Percentiles rank a stretch among this genome's conserved stretches.
Conservation (phyloP, 2,888 invertebrate genomes). For the Sphaeridia pumilis region DNA sequence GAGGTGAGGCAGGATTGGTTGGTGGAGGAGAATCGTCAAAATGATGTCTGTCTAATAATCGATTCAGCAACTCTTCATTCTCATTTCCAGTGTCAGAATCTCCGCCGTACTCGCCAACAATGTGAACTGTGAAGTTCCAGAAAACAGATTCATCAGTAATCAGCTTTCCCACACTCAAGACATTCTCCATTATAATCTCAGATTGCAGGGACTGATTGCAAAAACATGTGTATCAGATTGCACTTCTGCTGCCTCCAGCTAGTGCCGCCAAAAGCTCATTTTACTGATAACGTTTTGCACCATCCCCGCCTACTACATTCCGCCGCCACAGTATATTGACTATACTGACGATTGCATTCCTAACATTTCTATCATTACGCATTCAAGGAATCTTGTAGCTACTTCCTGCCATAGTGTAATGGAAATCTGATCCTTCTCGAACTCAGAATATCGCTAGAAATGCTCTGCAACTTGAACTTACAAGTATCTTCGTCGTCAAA, state of each 20-base stretch:
- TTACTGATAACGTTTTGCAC: too few species aligned
- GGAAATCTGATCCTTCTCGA: not conserved
- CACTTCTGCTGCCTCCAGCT: too few species aligned
- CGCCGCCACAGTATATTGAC: not conserved
- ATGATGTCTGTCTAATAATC: constrained; percentile 21
- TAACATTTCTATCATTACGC: too few species aligned
- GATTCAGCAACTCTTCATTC: constrained; percentile 28
- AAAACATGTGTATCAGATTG: too few species aligned
- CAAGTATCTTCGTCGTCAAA: constrained; percentile 20
- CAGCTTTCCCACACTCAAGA: too few species aligned
- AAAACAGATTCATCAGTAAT: too few species aligned
- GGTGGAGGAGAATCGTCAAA: constrained; percentile 32
- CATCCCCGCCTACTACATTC: not conserved
- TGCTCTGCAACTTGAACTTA: constrained; percentile 13
- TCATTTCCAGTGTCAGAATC: constrained; percentile 14
- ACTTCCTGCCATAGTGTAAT: too few species aligned
- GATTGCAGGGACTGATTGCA: too few species aligned
- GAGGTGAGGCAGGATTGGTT: constrained; percentile 34
- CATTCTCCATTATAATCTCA: too few species aligned
- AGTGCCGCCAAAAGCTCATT: too few species aligned
- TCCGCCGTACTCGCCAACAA: constrained; percentile 5
- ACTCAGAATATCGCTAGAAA: constrained; percentile 16
- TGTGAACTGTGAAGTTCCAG: too few species aligned
- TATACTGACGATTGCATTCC: too few species aligned
- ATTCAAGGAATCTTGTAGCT: not conserved